Evolutionary conservation across 2,797 vertebrate genomes (phyloP).

Genomic region (Tokudaia muenninki): DNA sequence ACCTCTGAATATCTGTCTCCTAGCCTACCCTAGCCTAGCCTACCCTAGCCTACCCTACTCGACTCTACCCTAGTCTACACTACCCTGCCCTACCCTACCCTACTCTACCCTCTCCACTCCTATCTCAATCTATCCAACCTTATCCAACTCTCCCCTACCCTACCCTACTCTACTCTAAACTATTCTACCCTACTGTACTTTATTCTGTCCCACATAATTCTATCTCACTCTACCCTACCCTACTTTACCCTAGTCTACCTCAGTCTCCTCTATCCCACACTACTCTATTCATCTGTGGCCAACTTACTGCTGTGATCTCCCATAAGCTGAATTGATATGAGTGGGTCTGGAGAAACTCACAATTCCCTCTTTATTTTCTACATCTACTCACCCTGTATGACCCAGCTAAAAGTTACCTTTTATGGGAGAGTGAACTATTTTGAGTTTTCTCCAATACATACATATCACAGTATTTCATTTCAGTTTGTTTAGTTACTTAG

Average conservation of each 20-base stretch:
- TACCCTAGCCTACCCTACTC: not conserved
- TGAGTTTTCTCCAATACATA: not conserved
- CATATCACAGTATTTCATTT: not conserved
- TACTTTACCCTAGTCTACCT: not conserved
- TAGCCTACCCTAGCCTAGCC: not conserved
- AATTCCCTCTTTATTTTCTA: not conserved
- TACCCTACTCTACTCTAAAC: not conserved
- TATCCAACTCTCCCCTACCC: not conserved
- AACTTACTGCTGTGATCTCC: not conserved
- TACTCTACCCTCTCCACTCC: not conserved
- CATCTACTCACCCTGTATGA: not conserved
- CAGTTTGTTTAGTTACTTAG: constrained; percentile 25
- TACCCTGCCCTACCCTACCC: too few relatives aligned
- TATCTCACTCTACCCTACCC: too few relatives aligned
- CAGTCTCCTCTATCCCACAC: not conserved
- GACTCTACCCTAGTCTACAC: not conserved
- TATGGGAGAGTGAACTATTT: not conserved
- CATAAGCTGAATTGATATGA: not conserved
- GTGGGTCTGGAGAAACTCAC: not conserved
- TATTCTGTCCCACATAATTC: not conserved
- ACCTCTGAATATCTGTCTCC: not conserved
- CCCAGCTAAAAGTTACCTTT: not conserved
- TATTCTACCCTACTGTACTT: not conserved
- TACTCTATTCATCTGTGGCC: not conserved
- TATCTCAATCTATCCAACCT: not conserved